Evolutionary conservation across 2,888 invertebrate species (phyloP), one percentile per base, ranked within the genome.

Genomic region (Rhaphigaster nebulosa): DNA sequence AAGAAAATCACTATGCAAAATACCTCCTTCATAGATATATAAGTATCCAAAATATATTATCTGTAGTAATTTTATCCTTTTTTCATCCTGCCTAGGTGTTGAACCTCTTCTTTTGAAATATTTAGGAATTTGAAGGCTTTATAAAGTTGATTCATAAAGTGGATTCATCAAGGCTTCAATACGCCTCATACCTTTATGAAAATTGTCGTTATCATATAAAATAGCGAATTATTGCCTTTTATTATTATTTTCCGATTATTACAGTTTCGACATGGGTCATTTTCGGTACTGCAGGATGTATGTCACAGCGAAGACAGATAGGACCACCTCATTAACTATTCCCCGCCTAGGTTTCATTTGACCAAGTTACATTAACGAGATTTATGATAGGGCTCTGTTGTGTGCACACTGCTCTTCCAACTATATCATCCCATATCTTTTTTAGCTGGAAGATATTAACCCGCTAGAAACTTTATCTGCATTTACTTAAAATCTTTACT

Each of bases 341-440:
- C 65, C 5, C 65, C 29, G n/a, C 65, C 65, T 65, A 65, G 65
- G 29, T 65, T 65, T 65, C 65, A 65, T 65, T 65, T 65, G 65
- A 3, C 13, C 65, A 65, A 29, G 65, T 65, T 65, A 65, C 65
- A 65, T 65, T 65, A 65, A 65, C 65, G 65, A 65, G 65, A 65
- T 65, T 65, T 65, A 65, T 65, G 65, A 29, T 15, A 65, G 65
- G 65, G 8, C 29, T 65, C 65, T 29, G 65, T 29, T 65, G 65
- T 29, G 12, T 29, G 65, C 65, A 65, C 65, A 29, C 65, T 26
- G 65, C 65, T 29, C 65, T 29, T 29, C 65, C 65, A 29, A 29
- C 65, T 65, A 65, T 65, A 65, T 65, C 29, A 65, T 65, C 29
- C 65, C 65, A 29, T 65, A 65, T 29, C n/a, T 29, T 65, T 65